phyloP scores from a whole-genome alignment of 1,140 invertebrate genomes.

The Mamestra configurata region DNA sequence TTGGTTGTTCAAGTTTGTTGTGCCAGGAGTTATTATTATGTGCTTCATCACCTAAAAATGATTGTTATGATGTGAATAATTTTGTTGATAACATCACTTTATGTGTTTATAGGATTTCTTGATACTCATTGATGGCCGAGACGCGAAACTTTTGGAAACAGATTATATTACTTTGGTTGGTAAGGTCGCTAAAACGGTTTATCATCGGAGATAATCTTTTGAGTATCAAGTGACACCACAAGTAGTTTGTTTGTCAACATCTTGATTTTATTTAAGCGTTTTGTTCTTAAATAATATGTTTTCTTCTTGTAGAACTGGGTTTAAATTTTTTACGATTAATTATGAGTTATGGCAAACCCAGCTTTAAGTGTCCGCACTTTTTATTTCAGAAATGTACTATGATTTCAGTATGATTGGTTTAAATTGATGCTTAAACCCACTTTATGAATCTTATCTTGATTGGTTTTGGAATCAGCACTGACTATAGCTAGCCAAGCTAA shows the following conservation, averaged over 20 bases:
- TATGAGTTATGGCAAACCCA: too few relatives aligned
- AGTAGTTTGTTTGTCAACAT: neutral
- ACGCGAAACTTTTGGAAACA: neutral
- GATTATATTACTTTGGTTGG: conserved; percentile 9
- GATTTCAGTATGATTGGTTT: too few relatives aligned
- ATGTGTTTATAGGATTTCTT: neutral
- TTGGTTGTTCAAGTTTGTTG: neutral
- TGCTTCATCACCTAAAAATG: conserved; percentile 7
- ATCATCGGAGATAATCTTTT: neutral
- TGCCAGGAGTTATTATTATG: neutral
- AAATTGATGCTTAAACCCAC: too few relatives aligned
- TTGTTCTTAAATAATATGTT: too few relatives aligned
- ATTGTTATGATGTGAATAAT: conserved; percentile 21
- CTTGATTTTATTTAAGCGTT: too few relatives aligned
- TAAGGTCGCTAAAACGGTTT: neutral
- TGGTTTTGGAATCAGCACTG: neutral
- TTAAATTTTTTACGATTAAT: too few relatives aligned
- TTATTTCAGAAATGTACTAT: too few relatives aligned
- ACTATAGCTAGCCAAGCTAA: neutral
- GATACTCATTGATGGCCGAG: neutral
- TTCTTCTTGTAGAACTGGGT: too few relatives aligned
- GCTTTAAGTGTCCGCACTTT: too few relatives aligned
- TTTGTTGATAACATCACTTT: conserved; percentile 1
- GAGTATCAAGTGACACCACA: neutral
- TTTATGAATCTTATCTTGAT: neutral